Evolutionary conservation across 2,888 invertebrate species (phyloP).

Genomic region (Podotricha telesiphe): DNA sequence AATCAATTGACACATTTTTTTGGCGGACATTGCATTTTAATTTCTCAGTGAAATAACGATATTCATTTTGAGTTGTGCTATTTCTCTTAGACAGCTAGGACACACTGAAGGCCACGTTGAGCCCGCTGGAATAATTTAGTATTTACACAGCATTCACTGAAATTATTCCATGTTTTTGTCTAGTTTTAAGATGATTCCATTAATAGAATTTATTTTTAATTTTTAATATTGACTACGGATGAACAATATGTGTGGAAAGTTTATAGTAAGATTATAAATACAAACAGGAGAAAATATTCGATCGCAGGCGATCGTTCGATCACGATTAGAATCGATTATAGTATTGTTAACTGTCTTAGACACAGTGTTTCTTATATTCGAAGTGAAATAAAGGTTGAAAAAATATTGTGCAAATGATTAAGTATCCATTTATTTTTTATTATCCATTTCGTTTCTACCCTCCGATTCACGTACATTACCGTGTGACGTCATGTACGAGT

Average conservation of each 20-base stretch:
- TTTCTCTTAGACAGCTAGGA: conserved; percentile 4
- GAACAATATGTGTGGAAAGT: not conserved
- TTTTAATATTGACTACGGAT: conserved; percentile 9
- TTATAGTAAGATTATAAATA: not conserved
- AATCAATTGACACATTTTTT: conserved; percentile 45
- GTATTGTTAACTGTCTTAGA: conserved; percentile 5
- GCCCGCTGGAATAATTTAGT: conserved; percentile 9
- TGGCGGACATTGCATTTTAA: not conserved
- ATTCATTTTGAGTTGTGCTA: conserved; percentile 4
- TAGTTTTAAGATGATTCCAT: conserved; percentile 15
- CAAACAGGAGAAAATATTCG: conserved; percentile 4
- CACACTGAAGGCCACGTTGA: not conserved
- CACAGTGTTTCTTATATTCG: conserved; percentile 9
- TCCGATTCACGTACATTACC: conserved; percentile 56
- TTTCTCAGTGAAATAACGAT: not conserved
- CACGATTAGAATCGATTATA: conserved; percentile 1
- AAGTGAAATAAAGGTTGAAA: not conserved
- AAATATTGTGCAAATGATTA: conserved; percentile 13
- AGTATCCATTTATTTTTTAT: not conserved
- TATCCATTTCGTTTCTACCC: conserved; percentile 49
- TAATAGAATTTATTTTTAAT: conserved; percentile 8
- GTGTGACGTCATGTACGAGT: conserved; percentile 45
- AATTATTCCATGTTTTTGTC: conserved; percentile 20
- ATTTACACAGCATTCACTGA: not conserved
- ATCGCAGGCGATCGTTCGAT: conserved; percentile 24